Base-by-base conservation (phyloP, 1,140 invertebrate species). In the Lordiphosa mommai region DNA sequence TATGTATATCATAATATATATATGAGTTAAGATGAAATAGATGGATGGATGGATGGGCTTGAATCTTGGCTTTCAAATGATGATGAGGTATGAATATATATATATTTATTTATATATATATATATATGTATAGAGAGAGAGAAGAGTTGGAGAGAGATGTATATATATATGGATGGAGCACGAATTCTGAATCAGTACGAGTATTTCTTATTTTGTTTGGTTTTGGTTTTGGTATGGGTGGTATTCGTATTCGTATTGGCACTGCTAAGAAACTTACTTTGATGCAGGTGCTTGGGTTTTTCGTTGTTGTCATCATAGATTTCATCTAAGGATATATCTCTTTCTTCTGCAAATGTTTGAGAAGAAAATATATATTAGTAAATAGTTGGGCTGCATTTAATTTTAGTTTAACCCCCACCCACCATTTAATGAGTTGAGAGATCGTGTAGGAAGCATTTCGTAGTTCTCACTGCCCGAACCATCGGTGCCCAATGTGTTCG, bases 391-490 rank as follows among this genome's bases (percentile, higher is more conserved):
- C n/a, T n/a, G n/a, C n/a, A n/a, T n/a, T n/a, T n/a, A n/a, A n/a
- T n/a, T n/a, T n/a, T n/a, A n/a, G n/a, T n/a, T n/a, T n/a, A n/a
- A n/a, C n/a, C n/a, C n/a, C n/a, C n/a, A n/a, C n/a, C 37, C 38
- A 61, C 90, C 91, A 84, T 91, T 91, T 66, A 91, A 79, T 86
- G 88, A 89, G 74, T 89, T 89, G 16, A 89, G 66, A 67, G 88
- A 89, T 76, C 88, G 67, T 50, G 89, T 89, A 57, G 93, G 93
- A 60, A 94, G 91, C 72, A 94, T 92, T 89, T 96, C 95, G 86
- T 96, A 96, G 61, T 95, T 95, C 86, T 97, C 95, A 51, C 93
- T 95, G 74, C 94, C 94, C 20, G 88, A 88, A 40, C 88, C 88
- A 73, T 89, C 88, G 38, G 88, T 88, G 38, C 87, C 87, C 13